These are phyloP conservation scores for Bactericera cockerelli DNA, from an alignment of 1,140 invertebrate genomes.

Conservation along the genomic window DNA sequence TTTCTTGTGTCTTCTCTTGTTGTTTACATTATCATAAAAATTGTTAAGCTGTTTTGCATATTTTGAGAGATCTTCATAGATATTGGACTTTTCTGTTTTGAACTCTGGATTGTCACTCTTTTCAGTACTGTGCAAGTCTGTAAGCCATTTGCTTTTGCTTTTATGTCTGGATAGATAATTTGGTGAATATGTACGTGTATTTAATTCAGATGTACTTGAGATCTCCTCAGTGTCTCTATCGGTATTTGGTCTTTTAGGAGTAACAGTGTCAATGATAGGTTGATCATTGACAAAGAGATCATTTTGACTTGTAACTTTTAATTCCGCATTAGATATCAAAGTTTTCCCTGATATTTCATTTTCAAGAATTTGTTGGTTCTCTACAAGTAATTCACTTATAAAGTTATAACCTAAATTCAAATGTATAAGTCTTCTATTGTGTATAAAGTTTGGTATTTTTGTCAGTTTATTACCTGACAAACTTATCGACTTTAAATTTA, in stretches of 20 bases:
- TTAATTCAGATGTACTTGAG: too few relatives aligned
- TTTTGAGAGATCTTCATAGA: conserved; percentile 2
- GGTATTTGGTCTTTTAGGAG: too few relatives aligned
- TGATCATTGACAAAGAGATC: background rate
- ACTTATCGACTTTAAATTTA: conserved; percentile 55
- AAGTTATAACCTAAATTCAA: conserved; percentile 76
- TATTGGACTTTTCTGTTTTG: background rate
- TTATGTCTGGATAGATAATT: too few relatives aligned
- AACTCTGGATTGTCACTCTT: too few relatives aligned
- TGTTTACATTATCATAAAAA: background rate
- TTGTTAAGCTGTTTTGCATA: background rate
- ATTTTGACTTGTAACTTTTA: conserved; percentile 24
- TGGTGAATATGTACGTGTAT: too few relatives aligned
- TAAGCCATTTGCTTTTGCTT: too few relatives aligned
- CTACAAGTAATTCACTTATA: conserved; percentile 48
- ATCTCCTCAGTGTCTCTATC: too few relatives aligned
- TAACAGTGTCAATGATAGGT: background rate
- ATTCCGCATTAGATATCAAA: conserved; percentile 23
- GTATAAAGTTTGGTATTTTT: conserved; percentile 48
- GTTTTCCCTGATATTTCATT: conserved; percentile 38
- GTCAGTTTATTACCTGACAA: conserved; percentile 63
- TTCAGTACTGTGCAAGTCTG: too few relatives aligned
- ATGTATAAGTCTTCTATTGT: conserved; percentile 54
- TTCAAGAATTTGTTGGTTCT: conserved; percentile 56
- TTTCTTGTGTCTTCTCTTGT: background rate